Evolutionary conservation across 2,888 invertebrate genomes (phyloP), one percentile per base, ranked within the genome.

Genomic region (Rhogogaster chlorosoma): DNA sequence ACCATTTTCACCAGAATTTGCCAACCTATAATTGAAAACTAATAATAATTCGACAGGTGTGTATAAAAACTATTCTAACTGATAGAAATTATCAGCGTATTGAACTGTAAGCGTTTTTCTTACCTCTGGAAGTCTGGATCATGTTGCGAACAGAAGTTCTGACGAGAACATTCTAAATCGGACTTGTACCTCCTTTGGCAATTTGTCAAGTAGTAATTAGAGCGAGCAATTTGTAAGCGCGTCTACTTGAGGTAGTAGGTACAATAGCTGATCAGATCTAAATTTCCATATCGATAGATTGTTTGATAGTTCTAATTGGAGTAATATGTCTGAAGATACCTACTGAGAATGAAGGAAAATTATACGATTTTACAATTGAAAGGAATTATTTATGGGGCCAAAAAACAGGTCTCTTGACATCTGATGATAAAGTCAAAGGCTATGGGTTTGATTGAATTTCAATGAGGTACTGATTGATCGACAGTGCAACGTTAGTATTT

Each of bases 391-490:
- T 42, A 67, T 12, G 15, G 42, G n/a, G 22, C 29, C 4, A 36
- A 15, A 36, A 36, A 36, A 38, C 18, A 71, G 18, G 45, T 15
- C 32, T 67, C 67, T 18, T 32, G 67, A 15, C 70, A 38, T 70
- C 7, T 5, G 70, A 38, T 36, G 36, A 32, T 36, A 38, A 70
- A n/a, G 36, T 70, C 70, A 15, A 36, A 70, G 36, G n/a, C n/a
- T 70, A 67, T 32, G 9, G 10, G 36, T 70, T 70, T 38, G 18
- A 38, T 36, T 36, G n/a, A 70, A 36, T n/a, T n/a, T 26, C 15
- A 26, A 75, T 26, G 10, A 75, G n/a, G n/a, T 75, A 45, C 73
- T 26, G 45, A 75, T 45, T 75, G 42, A 75, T 45, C 12, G 75
- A 26, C 75, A 75, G 22, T 42, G 38, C 57, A 26, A 9, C 42